Conservation (phyloP, 2,113 vertebrate species). For the Xiphias gladius region DNA sequence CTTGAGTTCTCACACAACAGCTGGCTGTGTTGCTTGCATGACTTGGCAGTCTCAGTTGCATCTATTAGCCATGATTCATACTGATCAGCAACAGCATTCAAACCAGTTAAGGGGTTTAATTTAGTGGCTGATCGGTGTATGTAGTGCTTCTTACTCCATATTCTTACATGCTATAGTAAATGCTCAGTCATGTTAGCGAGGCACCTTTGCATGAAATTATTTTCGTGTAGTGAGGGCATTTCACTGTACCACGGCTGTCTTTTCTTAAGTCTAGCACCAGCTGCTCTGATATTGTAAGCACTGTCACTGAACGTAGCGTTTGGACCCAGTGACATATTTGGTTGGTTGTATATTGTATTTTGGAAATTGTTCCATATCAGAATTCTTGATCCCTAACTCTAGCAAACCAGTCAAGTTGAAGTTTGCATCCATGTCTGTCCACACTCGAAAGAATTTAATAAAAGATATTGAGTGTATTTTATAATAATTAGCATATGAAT, state of each 20-base stretch:
- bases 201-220: neutral
- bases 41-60: neutral
- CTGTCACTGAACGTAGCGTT: neutral
- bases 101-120: no score
- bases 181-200: neutral
- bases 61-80: neutral
- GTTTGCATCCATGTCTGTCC: no score
- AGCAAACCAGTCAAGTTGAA: no score
- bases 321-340: neutral
- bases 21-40: neutral
- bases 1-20: neutral
- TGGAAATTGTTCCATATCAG: neutral
- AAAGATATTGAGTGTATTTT: no score
- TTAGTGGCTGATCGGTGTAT: no score
- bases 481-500: no score
- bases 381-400: neutral
- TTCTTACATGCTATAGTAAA: neutral
- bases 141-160: no score
- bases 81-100: no score
- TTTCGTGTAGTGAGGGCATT: neutral
- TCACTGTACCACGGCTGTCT: neutral
- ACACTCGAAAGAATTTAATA: no score
- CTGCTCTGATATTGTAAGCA: neutral
- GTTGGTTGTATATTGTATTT: neutral
- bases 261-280: neutral